Conservation (phyloP, 2,888 invertebrate genomes). For the Copidosoma aretas region DNA sequence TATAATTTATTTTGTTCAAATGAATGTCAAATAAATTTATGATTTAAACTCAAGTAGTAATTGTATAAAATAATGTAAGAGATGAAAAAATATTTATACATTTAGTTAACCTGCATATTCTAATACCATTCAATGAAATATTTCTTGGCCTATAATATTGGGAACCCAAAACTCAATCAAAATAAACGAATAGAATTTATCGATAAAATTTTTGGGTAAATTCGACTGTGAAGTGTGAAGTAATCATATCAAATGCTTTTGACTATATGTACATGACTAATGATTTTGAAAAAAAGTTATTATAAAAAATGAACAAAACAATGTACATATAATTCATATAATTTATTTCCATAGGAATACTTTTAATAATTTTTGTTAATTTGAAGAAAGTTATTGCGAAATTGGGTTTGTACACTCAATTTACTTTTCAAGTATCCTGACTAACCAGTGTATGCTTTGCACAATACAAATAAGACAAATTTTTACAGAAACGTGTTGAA, state of each 20-base stretch:
- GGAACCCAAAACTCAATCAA: too few relatives aligned
- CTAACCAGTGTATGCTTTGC: slow-evolving; percentile 35
- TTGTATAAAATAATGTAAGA: too few relatives aligned
- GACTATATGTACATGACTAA: slow-evolving; percentile 25
- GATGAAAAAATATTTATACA: too few relatives aligned
- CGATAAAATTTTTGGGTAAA: slow-evolving; percentile 35
- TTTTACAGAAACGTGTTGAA: slow-evolving; percentile 20
- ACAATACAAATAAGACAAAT: slow-evolving; percentile 36
- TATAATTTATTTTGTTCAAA: not conserved
- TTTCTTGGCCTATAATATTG: too few relatives aligned
- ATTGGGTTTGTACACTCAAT: slow-evolving; percentile 47
- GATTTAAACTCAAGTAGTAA: too few relatives aligned
- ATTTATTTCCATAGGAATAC: slow-evolving; percentile 52
- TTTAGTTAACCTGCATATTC: too few relatives aligned
- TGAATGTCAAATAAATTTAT: not conserved
- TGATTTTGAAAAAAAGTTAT: slow-evolving; percentile 33
- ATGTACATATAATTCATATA: slow-evolving; percentile 43
- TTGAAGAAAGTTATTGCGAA: slow-evolving; percentile 41
- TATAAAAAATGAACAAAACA: slow-evolving; percentile 38
- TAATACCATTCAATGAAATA: slow-evolving; percentile 16
- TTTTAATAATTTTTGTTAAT: slow-evolving; percentile 48
- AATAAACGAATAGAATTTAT: too few relatives aligned
- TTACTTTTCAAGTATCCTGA: slow-evolving; percentile 32
- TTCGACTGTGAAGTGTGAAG: slow-evolving; percentile 11
- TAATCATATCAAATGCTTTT: slow-evolving; percentile 20